A percentile compares a stretch with the other conserved stretches of the same genome.
phyloP scores from a whole-genome alignment of 2,888 invertebrate species.

The Pyrochroa serraticornis region DNA sequence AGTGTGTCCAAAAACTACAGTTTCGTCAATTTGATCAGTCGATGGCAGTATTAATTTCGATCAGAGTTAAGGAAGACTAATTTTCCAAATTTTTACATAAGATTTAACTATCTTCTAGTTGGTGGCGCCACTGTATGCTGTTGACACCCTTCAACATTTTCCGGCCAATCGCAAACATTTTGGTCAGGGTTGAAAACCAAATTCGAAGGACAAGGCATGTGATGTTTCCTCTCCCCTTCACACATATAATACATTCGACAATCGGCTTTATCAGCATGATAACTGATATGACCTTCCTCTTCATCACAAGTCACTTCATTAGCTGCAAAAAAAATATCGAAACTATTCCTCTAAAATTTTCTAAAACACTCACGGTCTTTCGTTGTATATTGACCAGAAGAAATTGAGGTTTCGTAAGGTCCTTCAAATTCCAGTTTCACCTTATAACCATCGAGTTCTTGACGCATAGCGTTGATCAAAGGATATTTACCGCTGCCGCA shows the following conservation, averaged over 20 bases:
- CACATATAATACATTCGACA: slow-evolving; percentile 97
- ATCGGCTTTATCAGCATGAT: slow-evolving; percentile 87
- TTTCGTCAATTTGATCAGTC: slow-evolving; percentile 9
- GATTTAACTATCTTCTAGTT: slow-evolving; percentile 40
- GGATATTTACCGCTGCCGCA: slow-evolving; percentile 93
- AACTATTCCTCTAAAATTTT: neutral
- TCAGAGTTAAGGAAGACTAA: neutral
- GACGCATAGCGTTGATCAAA: slow-evolving; percentile 82
- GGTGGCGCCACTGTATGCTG: slow-evolving; percentile 73
- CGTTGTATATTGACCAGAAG: slow-evolving; percentile 80
- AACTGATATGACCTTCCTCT: slow-evolving; percentile 94
- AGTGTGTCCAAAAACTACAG: slow-evolving; percentile 8
- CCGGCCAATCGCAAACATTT: slow-evolving; percentile 96
- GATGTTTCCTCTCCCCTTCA: slow-evolving; percentile 92
- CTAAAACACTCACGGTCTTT: slow-evolving; percentile 78
- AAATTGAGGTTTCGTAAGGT: slow-evolving; percentile 77
- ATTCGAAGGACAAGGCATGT: slow-evolving; percentile 94
- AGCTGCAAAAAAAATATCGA: slow-evolving; percentile 61
- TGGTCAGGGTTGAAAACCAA: slow-evolving; percentile 91
- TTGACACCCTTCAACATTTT: slow-evolving; percentile 88
- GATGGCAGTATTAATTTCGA: slow-evolving; percentile 21
- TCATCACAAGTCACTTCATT: slow-evolving; percentile 89
- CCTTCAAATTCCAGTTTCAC: slow-evolving; percentile 85
- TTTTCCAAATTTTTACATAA: neutral
- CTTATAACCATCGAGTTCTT: slow-evolving; percentile 82